phyloP scores from a whole-genome alignment of 2,888 invertebrate genomes.

The Erebia epiphron region DNA sequence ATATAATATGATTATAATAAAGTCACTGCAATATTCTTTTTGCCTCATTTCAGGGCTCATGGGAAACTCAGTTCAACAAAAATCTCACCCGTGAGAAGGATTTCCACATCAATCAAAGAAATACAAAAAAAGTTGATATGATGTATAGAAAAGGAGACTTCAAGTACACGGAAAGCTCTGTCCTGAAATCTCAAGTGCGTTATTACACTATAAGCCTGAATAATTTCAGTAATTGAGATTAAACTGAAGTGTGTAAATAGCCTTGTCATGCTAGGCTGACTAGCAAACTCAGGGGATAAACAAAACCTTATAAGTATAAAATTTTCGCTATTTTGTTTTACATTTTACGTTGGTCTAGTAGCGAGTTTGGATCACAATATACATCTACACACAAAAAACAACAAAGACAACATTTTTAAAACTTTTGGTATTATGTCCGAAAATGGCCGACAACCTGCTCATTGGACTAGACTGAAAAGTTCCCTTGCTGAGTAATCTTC shows the following conservation, averaged over 20 bases:
- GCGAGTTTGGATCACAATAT: too few relatives aligned
- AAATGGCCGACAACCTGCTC: too few relatives aligned
- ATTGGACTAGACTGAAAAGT: not conserved
- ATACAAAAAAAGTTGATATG: slow-evolving; percentile 84
- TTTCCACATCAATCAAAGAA: slow-evolving; percentile 84
- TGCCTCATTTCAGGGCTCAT: slow-evolving; percentile 76
- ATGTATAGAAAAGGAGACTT: slow-evolving; percentile 84
- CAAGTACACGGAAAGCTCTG: slow-evolving; percentile 58
- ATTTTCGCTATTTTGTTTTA: too few relatives aligned
- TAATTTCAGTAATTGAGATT: not conserved
- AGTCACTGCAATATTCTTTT: too few relatives aligned
- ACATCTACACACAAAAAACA: too few relatives aligned
- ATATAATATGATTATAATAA: too few relatives aligned
- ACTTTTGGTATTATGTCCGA: too few relatives aligned
- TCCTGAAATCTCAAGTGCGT: slow-evolving; percentile 64
- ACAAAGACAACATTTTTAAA: too few relatives aligned
- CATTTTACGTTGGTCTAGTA: too few relatives aligned
- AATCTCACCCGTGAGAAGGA: slow-evolving; percentile 78
- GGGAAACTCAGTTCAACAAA: slow-evolving; percentile 85
- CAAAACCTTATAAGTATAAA: too few relatives aligned
- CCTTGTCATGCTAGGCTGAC: too few relatives aligned
- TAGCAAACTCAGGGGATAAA: too few relatives aligned
- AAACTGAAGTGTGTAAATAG: not conserved
- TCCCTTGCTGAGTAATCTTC: not conserved
- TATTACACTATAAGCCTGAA: not conserved